phyloP scores from a whole-genome alignment of 2,113 vertebrate species.

The Thamnaconus septentrionalis region DNA sequence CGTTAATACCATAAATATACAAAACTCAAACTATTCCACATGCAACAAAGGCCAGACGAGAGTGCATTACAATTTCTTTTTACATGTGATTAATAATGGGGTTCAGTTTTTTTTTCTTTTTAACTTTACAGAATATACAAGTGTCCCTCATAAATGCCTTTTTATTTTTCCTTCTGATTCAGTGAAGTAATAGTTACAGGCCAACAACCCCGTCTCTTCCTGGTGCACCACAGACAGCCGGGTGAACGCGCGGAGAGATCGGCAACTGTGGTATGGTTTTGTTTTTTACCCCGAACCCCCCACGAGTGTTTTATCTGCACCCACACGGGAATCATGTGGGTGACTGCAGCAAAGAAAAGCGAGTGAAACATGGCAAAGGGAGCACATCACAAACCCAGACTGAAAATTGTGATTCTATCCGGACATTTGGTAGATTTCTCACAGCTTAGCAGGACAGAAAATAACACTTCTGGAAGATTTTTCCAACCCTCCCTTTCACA shows the following conservation, averaged over 20 bases:
- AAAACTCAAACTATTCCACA: conserved; percentile 96
- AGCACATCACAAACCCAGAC: conserved; percentile 52
- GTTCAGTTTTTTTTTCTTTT: conserved; percentile 64
- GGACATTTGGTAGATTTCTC: conserved; percentile 73
- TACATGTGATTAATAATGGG: conserved; percentile 82
- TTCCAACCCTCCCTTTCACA: conserved; percentile 37
- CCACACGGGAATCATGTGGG: conserved; percentile 13
- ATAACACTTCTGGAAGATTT: conserved; percentile 63
- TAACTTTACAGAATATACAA: conserved; percentile 96
- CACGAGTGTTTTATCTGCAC: too few relatives aligned
- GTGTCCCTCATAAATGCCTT: conserved; percentile 81
- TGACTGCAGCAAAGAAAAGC: conserved; percentile 10
- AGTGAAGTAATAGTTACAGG: conserved; percentile 54
- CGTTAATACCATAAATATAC: conserved; percentile 99
- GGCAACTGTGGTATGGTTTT: conserved; percentile 48
- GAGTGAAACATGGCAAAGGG: conserved; percentile 38
- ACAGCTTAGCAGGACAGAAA: conserved; percentile 70
- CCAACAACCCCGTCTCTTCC: conserved; percentile 44
- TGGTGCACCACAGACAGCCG: conserved; percentile 20
- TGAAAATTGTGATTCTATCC: conserved; percentile 62
- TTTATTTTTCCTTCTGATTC: conserved; percentile 62
- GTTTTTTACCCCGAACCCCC: background rate
- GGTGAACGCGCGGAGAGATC: conserved; percentile 40
- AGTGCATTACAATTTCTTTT: conserved; percentile 80
- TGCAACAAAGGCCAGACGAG: conserved; percentile 86